A percentile compares a stretch with the other conserved stretches of the same genome.
phyloP scores from a whole-genome alignment of 2,888 invertebrate species.

The Trissoscelio sp. region DNA sequence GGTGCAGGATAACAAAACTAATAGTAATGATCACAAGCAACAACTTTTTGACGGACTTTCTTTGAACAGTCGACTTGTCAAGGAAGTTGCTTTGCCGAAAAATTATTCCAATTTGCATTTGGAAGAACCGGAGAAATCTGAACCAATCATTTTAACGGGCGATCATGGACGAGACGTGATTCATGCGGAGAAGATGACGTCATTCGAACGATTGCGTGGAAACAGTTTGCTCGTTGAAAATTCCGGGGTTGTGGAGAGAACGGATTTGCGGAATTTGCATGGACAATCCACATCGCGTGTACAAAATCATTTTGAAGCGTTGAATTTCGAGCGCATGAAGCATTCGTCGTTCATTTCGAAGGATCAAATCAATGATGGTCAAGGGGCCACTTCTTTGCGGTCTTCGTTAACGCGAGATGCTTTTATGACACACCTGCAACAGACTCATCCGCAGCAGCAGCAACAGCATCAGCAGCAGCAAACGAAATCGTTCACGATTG shows the following conservation, averaged over 20 bases:
- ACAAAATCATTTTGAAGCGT: conserved; percentile 74
- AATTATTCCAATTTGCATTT: conserved; percentile 76
- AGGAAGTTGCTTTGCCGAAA: conserved; percentile 77
- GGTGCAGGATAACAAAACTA: conserved; percentile 73
- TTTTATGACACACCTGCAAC: conserved; percentile 76
- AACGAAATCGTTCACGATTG: conserved; percentile 93
- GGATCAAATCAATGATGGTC: conserved; percentile 48
- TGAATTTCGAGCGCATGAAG: conserved; percentile 79
- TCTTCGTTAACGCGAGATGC: conserved; percentile 70
- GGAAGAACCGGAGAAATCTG: conserved; percentile 67
- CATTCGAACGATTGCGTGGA: conserved; percentile 75
- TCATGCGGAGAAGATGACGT: conserved; percentile 72
- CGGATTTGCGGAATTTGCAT: conserved; percentile 75
- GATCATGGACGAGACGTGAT: conserved; percentile 71
- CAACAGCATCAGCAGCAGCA: conserved; percentile 80
- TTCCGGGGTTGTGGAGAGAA: conserved; percentile 72
- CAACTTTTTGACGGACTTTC: conserved; percentile 70
- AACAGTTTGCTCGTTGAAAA: conserved; percentile 73
- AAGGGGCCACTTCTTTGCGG: conserved; percentile 25
- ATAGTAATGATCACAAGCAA: conserved; percentile 71
- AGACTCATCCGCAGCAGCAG: conserved; percentile 73
- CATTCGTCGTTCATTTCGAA: conserved; percentile 72
- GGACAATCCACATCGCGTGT: conserved; percentile 75
- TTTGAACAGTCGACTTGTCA: conserved; percentile 74
- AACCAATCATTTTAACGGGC: conserved; percentile 1